A percentile compares a stretch with the other conserved stretches of the same genome.
Conservation (phyloP, 2,797 vertebrate genomes). For the Tragelaphus eurycerus region DNA sequence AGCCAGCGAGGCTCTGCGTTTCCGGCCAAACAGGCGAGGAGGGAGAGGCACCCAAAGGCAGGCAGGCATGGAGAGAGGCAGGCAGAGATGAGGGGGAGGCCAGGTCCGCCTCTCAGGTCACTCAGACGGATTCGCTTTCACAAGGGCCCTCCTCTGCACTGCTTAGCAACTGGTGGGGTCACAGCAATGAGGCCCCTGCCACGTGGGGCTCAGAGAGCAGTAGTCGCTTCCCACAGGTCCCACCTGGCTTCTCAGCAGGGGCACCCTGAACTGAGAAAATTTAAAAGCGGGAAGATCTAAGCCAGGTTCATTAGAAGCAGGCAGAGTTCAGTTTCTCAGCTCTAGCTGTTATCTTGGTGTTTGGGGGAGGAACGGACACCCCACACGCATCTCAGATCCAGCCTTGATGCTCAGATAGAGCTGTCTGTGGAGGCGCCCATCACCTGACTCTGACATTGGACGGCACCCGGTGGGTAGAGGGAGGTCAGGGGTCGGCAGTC, state of each 20-base stretch:
- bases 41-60: background rate
- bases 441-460: background rate
- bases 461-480: background rate
- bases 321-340: background rate
- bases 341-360: background rate
- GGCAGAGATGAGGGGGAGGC: background rate
- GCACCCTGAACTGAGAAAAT: background rate
- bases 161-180: background rate
- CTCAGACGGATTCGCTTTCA: background rate
- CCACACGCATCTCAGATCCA: background rate
- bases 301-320: background rate
- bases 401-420: background rate
- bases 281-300: background rate
- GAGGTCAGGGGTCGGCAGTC: background rate
- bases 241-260: background rate
- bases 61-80: no score
- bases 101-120: background rate
- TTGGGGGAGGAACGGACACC: background rate
- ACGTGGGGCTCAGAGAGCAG: fast-evolving
- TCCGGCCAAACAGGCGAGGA: background rate
- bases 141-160: background rate
- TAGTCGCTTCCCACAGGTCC: background rate
- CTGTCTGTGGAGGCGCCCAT: background rate
- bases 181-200: background rate
- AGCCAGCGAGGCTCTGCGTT: background rate